Percentiles rank a stretch among this genome's conserved stretches.
Conservation (phyloP, 2,888 invertebrate genomes). For the Plebejus anna region DNA sequence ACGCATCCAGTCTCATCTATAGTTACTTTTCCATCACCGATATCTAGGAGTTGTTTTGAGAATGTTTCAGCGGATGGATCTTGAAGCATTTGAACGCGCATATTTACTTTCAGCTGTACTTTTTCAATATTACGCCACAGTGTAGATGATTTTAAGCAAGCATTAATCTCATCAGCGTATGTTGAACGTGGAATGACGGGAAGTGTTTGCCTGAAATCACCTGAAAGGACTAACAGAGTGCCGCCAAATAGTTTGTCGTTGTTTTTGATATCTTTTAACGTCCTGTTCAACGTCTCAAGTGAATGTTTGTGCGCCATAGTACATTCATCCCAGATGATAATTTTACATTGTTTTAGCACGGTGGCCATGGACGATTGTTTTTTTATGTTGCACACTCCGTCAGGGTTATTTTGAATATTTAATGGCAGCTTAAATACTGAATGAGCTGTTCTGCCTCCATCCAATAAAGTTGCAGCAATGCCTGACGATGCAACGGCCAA, state of each 20-base stretch:
- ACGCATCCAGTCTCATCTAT: constrained; percentile 36
- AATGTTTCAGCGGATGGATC: constrained; percentile 29
- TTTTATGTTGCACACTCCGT: constrained; percentile 44
- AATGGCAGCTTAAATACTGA: constrained; percentile 36
- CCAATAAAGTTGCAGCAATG: constrained; percentile 39
- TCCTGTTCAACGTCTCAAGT: background rate
- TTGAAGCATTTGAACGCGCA: constrained; percentile 35
- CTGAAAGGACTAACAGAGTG: constrained; percentile 34
- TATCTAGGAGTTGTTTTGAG: constrained; percentile 35
- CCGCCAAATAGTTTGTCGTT: constrained; percentile 31
- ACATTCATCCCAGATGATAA: constrained; percentile 40
- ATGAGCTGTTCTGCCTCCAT: constrained; percentile 32
- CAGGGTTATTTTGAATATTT: constrained; percentile 40
- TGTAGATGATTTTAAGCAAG: constrained; percentile 33
- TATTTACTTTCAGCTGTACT: constrained; percentile 36
- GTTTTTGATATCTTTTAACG: background rate
- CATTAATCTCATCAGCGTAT: constrained; percentile 34
- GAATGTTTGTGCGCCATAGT: constrained; percentile 42
- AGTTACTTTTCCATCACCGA: constrained; percentile 33
- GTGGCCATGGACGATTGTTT: constrained; percentile 40
- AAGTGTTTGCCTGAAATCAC: constrained; percentile 37
- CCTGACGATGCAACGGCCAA: constrained; percentile 38
- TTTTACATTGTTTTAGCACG: constrained; percentile 42
- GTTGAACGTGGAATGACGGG: constrained; percentile 33
- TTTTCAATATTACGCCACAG: constrained; percentile 34